Conservation (phyloP, 2,888 invertebrate species). For the Euplexia lucipara region DNA sequence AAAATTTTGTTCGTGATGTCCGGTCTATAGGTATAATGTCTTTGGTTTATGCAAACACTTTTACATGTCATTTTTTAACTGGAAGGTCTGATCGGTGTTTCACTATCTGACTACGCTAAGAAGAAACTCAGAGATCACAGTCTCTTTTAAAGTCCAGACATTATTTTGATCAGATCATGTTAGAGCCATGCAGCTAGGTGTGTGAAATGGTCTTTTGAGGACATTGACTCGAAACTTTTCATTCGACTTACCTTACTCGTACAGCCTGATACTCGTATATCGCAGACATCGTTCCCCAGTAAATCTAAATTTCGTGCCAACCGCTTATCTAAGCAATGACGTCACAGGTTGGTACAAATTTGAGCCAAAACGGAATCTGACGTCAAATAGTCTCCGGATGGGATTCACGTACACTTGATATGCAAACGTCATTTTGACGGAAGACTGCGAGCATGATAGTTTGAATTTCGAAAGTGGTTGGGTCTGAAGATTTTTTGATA, state of each 20-base stretch:
- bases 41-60: no score
- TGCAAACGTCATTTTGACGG: slow-evolving; percentile 51
- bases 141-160: no score
- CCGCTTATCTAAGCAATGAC: slow-evolving; percentile 45
- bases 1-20: no score
- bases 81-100: no score
- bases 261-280: slow-evolving; percentile 3
- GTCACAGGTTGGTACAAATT: slow-evolving; percentile 19
- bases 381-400: slow-evolving; percentile 47
- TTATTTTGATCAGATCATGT: no score
- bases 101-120: no score
- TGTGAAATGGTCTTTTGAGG: no score
- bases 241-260: background rate
- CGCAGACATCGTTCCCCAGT: background rate
- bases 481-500: background rate
- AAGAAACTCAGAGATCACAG: no score
- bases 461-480: slow-evolving; percentile 33
- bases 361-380: slow-evolving; percentile 58
- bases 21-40: no score
- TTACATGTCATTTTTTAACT: no score
- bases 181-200: no score
- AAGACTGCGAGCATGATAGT: slow-evolving; percentile 21
- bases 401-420: slow-evolving; percentile 50
- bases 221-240: no score
- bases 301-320: slow-evolving; percentile 39